Evolutionary conservation across 2,797 vertebrate genomes (phyloP).

Genomic region (Hydrophis major): DNA sequence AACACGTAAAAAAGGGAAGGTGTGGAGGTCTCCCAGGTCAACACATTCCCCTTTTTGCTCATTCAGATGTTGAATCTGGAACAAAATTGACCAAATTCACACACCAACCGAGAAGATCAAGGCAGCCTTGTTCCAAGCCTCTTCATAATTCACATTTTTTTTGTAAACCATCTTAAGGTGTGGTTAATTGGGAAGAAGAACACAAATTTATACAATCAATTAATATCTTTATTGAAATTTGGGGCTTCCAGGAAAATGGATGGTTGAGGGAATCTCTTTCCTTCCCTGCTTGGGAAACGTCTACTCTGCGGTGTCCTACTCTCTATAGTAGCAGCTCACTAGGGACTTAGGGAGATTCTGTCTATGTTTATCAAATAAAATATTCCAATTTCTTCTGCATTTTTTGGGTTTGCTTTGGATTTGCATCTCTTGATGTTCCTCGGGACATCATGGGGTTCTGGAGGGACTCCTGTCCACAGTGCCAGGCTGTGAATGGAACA

Average conservation of each 20-base stretch:
- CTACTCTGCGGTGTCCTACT: not conserved
- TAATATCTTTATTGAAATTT: not conserved
- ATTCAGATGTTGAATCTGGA: not conserved
- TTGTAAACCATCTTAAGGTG: not conserved
- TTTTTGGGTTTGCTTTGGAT: not conserved
- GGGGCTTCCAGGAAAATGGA: rapidly evolving
- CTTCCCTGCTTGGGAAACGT: not conserved
- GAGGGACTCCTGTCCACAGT: not conserved
- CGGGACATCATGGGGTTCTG: too few relatives aligned
- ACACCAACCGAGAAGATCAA: not conserved
- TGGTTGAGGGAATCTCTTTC: rapidly evolving
- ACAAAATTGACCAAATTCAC: not conserved
- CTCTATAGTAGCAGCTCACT: too few relatives aligned
- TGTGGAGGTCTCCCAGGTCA: rapidly evolving
- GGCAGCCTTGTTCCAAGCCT: not conserved
- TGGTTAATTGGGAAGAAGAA: not conserved
- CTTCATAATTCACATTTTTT: not conserved
- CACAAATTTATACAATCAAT: not conserved
- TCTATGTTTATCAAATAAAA: not conserved
- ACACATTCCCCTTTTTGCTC: not conserved
- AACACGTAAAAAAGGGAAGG: not conserved
- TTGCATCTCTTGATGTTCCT: not conserved
- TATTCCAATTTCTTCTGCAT: not conserved
- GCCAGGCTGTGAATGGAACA: not conserved
- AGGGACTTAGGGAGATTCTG: not conserved